Evolutionary conservation across 2,888 invertebrate species (phyloP).

Genomic region (Mythimna pallens): DNA sequence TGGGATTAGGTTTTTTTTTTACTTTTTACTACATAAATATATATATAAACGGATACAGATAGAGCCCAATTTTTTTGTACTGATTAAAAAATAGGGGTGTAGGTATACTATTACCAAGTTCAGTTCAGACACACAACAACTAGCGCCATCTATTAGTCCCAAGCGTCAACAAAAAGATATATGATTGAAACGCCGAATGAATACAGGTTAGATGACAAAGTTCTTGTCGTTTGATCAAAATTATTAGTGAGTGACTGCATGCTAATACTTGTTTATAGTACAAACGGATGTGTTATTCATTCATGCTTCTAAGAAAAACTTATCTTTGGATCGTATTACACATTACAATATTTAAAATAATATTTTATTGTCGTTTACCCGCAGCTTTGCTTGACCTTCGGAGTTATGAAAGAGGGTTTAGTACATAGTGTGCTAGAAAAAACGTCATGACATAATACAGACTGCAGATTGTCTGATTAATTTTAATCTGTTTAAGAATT

Average conservation of each 20-base stretch:
- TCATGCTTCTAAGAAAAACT: constrained; percentile 58
- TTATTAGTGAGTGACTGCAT: constrained; percentile 45
- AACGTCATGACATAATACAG: constrained; percentile 24
- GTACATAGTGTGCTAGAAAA: constrained; percentile 30
- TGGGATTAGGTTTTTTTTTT: too few species aligned
- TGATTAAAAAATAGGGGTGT: too few species aligned
- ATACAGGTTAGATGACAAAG: constrained; percentile 33
- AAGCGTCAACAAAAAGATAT: constrained; percentile 16
- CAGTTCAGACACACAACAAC: constrained; percentile 1
- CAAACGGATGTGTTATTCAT: constrained; percentile 60
- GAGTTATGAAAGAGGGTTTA: constrained; percentile 36
- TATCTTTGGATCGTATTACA: constrained; percentile 54
- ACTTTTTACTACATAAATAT: too few species aligned
- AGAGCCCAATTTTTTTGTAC: too few species aligned
- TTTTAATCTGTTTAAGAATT: not conserved
- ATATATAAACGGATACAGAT: too few species aligned
- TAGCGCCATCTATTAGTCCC: constrained; percentile 57
- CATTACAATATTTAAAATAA: constrained; percentile 32
- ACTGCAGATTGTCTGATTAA: not conserved
- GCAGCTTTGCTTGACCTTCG: constrained; percentile 50
- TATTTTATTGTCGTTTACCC: constrained; percentile 36
- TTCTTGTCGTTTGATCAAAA: constrained; percentile 34
- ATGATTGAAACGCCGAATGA: constrained; percentile 37
- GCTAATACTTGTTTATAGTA: constrained; percentile 46
- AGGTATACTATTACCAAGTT: not conserved